A percentile compares a stretch with the other conserved stretches of the same genome.
Conservation (phyloP, 64 coral and sea anemone species). For the Montipora sp. region DNA sequence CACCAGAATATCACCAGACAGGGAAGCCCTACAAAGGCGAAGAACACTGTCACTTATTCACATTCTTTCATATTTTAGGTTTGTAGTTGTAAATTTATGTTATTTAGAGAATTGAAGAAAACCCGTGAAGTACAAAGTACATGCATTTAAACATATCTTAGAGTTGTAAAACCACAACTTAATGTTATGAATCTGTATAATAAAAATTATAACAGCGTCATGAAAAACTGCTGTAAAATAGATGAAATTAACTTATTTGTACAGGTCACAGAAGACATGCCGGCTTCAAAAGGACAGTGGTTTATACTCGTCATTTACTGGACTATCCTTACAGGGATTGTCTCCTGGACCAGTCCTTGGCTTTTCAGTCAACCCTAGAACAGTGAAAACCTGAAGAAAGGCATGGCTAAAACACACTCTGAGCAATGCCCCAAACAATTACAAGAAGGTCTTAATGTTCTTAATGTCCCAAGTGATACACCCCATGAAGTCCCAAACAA, state of each 20-base stretch:
- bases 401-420: no score
- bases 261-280: constrained; percentile 39
- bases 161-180: no score
- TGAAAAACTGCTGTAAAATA: background rate
- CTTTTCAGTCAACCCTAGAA: no score
- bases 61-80: background rate
- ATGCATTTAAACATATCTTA: no score
- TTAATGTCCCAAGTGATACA: no score
- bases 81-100: background rate
- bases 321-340: constrained; percentile 11
- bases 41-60: constrained; percentile 58
- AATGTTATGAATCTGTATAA: constrained; percentile 25
- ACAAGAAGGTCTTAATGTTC: no score
- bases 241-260: background rate
- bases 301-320: constrained; percentile 10
- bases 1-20: background rate
- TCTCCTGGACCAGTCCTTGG: background rate
- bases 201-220: constrained; percentile 5
- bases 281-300: constrained; percentile 76
- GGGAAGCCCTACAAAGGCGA: constrained; percentile 42
- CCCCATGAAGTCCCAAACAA: no score
- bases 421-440: no score
- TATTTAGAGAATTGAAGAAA: no score
- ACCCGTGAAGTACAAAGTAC: no score
- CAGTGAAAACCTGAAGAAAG: no score